phyloP scores from a whole-genome alignment of 2,113 vertebrate genomes.

The Phaethornis superciliosus region DNA sequence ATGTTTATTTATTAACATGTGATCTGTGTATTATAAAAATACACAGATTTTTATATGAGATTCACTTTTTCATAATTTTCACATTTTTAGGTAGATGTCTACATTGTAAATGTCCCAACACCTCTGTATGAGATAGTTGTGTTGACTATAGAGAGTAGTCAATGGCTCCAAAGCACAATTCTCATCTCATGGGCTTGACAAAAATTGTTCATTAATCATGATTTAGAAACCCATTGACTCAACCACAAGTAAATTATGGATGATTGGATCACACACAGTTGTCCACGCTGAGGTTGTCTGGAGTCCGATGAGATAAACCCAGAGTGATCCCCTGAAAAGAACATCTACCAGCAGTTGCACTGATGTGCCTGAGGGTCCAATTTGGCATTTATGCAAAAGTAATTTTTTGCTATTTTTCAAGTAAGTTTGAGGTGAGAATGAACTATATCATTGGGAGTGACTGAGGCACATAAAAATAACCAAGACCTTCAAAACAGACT shows the following conservation, averaged over 20 bases:
- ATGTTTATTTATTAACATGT: neutral
- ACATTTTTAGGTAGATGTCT: neutral
- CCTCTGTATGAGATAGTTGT: neutral
- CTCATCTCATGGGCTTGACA: neutral
- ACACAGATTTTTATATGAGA: neutral
- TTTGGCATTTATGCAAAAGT: neutral
- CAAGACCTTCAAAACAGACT: neutral
- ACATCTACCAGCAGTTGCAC: neutral
- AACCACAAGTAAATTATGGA: neutral
- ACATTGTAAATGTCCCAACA: neutral
- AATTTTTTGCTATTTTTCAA: neutral
- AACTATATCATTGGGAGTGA: neutral
- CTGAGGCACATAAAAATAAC: neutral
- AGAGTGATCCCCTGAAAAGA: neutral
- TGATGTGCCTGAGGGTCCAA: neutral
- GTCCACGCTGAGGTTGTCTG: neutral
- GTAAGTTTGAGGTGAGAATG: neutral
- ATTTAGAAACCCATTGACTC: slow-evolving; percentile 13
- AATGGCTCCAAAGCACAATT: neutral
- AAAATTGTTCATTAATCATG: neutral
- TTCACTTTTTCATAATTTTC: neutral
- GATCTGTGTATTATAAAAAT: neutral
- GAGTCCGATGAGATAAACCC: neutral
- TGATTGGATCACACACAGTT: neutral
- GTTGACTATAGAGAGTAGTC: neutral